These are phyloP conservation scores for Xyrichtys novacula DNA, from an alignment of 2,797 vertebrate genomes.

Conservation along the genomic window DNA sequence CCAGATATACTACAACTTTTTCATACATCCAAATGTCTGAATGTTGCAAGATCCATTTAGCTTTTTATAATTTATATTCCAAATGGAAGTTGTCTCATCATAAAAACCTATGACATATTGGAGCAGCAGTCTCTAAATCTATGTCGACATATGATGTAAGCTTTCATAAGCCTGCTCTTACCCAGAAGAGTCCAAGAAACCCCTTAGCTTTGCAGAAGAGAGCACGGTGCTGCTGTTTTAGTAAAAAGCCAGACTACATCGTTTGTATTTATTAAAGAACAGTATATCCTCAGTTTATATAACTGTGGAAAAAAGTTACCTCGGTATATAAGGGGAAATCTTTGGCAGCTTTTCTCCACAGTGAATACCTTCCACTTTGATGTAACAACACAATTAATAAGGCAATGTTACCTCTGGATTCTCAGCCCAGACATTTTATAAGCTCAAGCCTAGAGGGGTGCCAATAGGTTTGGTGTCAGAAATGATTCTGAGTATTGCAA, in stretches of 20 bases:
- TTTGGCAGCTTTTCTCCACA: neutral
- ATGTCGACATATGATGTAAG: neutral
- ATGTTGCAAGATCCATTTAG: too few species aligned
- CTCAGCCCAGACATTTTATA: neutral
- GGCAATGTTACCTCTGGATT: constrained; percentile 13
- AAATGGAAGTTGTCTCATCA: neutral
- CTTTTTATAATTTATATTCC: neutral
- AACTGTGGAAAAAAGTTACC: neutral
- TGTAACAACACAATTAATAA: constrained; percentile 18
- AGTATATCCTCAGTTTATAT: constrained; percentile 3
- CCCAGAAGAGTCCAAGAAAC: neutral
- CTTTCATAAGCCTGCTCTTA: neutral
- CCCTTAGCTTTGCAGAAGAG: neutral
- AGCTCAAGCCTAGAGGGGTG: constrained; percentile 12
- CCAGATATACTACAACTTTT: too few species aligned
- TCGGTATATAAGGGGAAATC: neutral
- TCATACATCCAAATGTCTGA: too few species aligned
- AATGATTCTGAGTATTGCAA: too few species aligned
- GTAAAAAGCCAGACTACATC: neutral
- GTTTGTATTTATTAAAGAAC: neutral
- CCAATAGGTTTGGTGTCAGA: too few species aligned
- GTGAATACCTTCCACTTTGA: neutral
- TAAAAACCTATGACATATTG: too few species aligned
- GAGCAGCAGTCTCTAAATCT: too few species aligned
- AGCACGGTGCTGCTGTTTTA: neutral